A percentile compares a stretch with the other conserved stretches of the same genome.
Evolutionary conservation across 2,113 vertebrate species (phyloP).

Genomic region (Echinops telfairi): DNA sequence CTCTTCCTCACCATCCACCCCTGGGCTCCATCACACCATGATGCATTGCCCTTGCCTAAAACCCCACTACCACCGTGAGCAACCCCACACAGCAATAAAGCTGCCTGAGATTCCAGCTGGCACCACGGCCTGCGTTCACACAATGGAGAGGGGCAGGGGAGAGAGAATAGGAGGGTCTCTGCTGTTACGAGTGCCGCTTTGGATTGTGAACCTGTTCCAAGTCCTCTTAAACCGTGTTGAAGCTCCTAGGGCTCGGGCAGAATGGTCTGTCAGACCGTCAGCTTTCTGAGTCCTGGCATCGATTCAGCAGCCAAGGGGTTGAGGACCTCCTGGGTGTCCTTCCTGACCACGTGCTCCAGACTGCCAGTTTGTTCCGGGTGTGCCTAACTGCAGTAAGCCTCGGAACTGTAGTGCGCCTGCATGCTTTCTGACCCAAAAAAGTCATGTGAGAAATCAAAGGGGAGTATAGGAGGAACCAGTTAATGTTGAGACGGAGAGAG

Average conservation of each 20-base stretch:
- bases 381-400: background rate
- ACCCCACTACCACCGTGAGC: background rate
- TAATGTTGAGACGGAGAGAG: slow-evolving; percentile 52
- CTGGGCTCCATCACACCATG: background rate
- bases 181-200: background rate
- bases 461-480: slow-evolving; percentile 28
- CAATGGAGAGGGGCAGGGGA: background rate
- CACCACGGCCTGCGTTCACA: background rate
- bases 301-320: background rate
- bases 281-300: background rate
- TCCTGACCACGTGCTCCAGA: background rate
- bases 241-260: background rate
- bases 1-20: fast-evolving
- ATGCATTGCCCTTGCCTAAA: background rate
- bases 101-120: background rate
- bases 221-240: background rate
- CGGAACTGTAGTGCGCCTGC: background rate
- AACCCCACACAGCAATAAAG: background rate
- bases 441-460: background rate
- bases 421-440: background rate
- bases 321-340: background rate
- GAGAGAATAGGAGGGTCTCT: background rate
- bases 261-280: background rate
- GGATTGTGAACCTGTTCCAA: background rate
- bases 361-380: background rate